Base-by-base conservation (phyloP, 2,888 invertebrate genomes). In the Chloromyia formosa region DNA sequence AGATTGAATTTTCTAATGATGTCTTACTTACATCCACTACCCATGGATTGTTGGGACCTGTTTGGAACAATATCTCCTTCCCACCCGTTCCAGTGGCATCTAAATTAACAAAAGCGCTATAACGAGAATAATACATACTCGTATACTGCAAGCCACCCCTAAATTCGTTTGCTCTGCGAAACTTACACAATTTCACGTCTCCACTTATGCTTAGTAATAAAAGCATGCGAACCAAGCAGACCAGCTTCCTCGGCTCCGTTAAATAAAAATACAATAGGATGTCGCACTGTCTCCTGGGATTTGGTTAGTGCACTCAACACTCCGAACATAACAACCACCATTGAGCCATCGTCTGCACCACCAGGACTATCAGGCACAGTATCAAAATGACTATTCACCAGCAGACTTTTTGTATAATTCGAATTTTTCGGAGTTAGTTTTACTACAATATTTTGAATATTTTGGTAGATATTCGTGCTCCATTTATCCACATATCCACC, bases 1-100 rank as follows among this genome's bases (percentile, higher is more conserved):
- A n/a, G n/a, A n/a, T n/a, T n/a, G n/a, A n/a, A 35, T 7, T 18
- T 12, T 3, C 4, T 20, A 20, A n/a, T n/a, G n/a, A 14, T 58
- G 14, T 58, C 0, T 42, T 9, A 18, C 12, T 22, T 62, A 90
- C 89, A 74, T 86, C 85, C 79, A 94, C 85, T 0, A 94, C 83
- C 86, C 93, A 90, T 0, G 91, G 89, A 81, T 91, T 90, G 72
- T 88, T 86, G 7, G 94, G 94, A 0, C 94, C 93, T 53, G 92
- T 90, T 87, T 98, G 98, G 82, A 98, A 98, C 7, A 98, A 87
- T 74, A 93, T 89, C 80, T 97, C 95, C 75, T 94, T 91, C 0
- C 97, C 97, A 40, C 97, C 97, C 81, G 93, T 93, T 0, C 98
- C 98, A 69, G 94, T 94, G 0, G 96, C 93, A 83, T 98, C 98